Evolutionary conservation across 2,888 invertebrate species (phyloP), one percentile per base, ranked within the genome.

Genomic region (Altica lythri): DNA sequence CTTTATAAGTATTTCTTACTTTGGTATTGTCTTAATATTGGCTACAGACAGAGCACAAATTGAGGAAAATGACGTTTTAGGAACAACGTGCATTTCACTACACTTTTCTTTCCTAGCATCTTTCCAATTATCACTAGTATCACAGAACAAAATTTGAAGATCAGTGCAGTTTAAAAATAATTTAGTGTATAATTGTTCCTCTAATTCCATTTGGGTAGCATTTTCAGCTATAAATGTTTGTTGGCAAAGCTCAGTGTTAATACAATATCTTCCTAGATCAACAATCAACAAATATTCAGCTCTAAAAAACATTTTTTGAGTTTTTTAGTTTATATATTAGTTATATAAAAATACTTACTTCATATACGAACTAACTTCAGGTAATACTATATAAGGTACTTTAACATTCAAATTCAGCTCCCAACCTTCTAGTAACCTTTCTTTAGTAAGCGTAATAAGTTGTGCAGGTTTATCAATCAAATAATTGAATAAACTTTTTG

Each of bases 141-240:
- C 79, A 68, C 80, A 80, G 69, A 83, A 83, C 16, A 84, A 64
- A 1, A 84, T 69, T 81, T 92, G 91, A 34, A 83, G 77, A 49
- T 84, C 85, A 9, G 83, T 82, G 61, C 88, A 83, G 57, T 84
- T 85, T 1, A 90, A 79, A 57, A 86, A 85, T 43, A 90, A 79
- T 61, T 90, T 80, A 60, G 91, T 90, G 66, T 91, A 92, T 5
- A 91, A 77, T 40, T 86, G 80, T 70, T 90, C 89, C 67, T 92
- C 90, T 48, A 91, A 73, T 76, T 92, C 91, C 83, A 90, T 90
- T 66, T 88, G 86, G 0, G 90, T 90, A 0, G 87, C 86, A 67
- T 89, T 87, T 72, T 90, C 90, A 1, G 88, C 74, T 6, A 84
- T 81, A 43, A 84, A 75, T 58, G 84, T 83, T 0, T 80, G 76